Evolutionary conservation across 2,113 vertebrate genomes (phyloP).

Genomic region (Terrapene triunguis): DNA sequence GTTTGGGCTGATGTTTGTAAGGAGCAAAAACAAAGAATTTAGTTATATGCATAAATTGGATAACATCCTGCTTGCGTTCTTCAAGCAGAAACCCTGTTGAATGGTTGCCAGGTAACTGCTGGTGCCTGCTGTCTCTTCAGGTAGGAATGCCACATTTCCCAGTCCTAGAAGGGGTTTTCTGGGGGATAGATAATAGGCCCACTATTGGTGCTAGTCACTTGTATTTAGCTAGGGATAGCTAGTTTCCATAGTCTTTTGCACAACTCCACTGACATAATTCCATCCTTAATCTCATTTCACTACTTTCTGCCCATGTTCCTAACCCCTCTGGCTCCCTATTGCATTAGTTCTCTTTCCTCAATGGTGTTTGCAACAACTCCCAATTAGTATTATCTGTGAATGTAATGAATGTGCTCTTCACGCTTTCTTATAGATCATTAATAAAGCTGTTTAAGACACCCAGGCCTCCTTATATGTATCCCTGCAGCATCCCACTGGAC

Average conservation of each 20-base stretch:
- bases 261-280: background rate
- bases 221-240: background rate
- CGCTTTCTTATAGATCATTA: background rate
- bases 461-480: background rate
- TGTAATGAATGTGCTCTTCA: background rate
- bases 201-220: background rate
- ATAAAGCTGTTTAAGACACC: background rate
- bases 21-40: background rate
- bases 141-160: fast-evolving
- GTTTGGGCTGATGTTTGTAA: background rate
- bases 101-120: background rate
- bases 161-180: background rate
- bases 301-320: background rate
- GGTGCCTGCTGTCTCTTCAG: fast-evolving
- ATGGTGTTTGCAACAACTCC: background rate
- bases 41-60: background rate
- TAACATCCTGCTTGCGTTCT: background rate
- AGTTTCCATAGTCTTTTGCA: background rate
- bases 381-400: background rate
- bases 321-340: background rate
- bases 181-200: background rate
- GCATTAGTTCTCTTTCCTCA: background rate
- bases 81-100: fast-evolving
- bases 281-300: background rate
- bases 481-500: background rate